phyloP scores from a whole-genome alignment of 2,888 invertebrate species.

The Noctua janthe region DNA sequence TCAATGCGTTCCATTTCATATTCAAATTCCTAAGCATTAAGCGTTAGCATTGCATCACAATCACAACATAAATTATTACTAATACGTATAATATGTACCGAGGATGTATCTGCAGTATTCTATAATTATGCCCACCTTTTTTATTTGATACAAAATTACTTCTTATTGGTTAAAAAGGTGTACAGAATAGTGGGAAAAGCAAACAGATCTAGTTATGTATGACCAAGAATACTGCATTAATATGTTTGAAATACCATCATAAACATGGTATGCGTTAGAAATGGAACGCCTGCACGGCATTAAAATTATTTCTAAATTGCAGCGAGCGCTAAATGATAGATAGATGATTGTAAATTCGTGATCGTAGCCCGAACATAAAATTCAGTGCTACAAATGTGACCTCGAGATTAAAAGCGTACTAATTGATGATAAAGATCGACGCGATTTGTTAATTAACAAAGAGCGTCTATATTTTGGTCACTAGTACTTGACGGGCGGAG shows the following conservation, averaged over 20 bases:
- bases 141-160: not conserved
- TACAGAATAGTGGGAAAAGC: not conserved
- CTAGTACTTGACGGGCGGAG: constrained; percentile 7
- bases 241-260: not conserved
- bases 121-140: not conserved
- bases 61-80: not conserved
- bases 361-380: constrained; percentile 24
- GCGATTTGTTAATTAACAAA: constrained; percentile 44
- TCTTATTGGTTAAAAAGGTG: not conserved
- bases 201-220: not conserved
- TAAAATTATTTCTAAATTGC: not conserved
- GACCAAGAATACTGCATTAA: not conserved
- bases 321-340: not conserved
- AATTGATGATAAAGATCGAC: constrained; percentile 65
- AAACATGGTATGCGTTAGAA: not conserved
- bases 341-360: constrained; percentile 37
- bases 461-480: constrained; percentile 25
- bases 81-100: too few relatives aligned
- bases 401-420: constrained; percentile 55
- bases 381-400: constrained; percentile 46
- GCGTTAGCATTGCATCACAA: not conserved
- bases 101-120: not conserved
- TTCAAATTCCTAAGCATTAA: not conserved
- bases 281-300: constrained; percentile 7
- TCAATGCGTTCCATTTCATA: not conserved